phyloP scores from a whole-genome alignment of 2,888 invertebrate genomes.

The Cephus nigrinus region DNA sequence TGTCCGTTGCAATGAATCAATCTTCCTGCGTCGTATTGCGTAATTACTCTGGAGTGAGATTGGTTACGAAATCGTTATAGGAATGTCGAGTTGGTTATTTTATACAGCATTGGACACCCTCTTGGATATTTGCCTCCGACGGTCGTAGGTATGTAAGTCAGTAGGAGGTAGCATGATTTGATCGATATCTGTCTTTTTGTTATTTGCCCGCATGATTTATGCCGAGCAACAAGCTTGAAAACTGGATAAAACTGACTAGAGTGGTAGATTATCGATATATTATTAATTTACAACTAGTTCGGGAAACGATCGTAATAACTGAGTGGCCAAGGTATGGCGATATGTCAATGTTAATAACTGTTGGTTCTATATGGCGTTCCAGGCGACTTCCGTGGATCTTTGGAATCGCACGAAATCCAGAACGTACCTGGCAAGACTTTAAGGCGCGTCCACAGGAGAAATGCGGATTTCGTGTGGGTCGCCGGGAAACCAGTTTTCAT shows the following conservation, averaged over 20 bases:
- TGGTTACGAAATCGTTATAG: not conserved
- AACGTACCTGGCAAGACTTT: not conserved
- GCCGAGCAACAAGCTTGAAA: not conserved
- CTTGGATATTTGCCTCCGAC: not conserved
- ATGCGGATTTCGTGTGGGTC: not conserved
- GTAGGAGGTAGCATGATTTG: not conserved
- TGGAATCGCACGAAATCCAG: not conserved
- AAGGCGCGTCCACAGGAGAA: not conserved
- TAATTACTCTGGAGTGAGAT: not conserved
- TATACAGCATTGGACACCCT: not conserved
- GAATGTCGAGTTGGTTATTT: not conserved
- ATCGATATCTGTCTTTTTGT: not conserved
- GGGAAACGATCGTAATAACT: too few species aligned
- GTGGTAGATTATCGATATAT: not conserved
- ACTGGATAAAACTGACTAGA: not conserved
- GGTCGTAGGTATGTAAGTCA: not conserved
- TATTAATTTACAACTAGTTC: too few species aligned
- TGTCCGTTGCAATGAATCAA: not conserved
- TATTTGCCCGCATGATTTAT: not conserved
- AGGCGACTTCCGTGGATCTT: not conserved
- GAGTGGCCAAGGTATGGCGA: not conserved
- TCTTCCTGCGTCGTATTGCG: not conserved
- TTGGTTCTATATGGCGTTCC: not conserved
- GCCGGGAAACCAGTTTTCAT: not conserved
- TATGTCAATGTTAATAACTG: not conserved